A percentile compares a stretch with the other conserved stretches of the same genome.
These are phyloP conservation scores for Gavia stellata DNA, from an alignment of 2,113 vertebrate species.

Conservation along the genomic window DNA sequence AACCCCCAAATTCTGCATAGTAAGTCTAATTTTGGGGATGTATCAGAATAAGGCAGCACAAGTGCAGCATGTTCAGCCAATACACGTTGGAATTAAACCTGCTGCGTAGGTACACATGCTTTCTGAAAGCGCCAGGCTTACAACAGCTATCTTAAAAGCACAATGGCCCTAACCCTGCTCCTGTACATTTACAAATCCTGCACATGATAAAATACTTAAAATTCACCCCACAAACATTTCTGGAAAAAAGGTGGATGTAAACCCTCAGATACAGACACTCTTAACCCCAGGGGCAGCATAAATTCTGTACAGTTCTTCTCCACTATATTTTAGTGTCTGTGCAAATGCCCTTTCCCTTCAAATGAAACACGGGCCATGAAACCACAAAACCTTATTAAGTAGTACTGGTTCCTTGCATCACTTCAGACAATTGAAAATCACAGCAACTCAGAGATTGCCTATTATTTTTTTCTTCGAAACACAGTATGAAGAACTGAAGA, in stretches of 20 bases:
- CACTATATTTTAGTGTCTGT: neutral
- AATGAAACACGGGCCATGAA: conserved; percentile 3
- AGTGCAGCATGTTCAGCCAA: neutral
- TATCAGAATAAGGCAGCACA: neutral
- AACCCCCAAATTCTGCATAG: neutral
- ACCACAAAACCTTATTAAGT: neutral
- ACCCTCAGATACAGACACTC: neutral
- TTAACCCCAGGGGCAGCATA: neutral
- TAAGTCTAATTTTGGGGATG: neutral
- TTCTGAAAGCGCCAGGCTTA: neutral
- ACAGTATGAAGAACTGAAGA: neutral
- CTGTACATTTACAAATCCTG: neutral
- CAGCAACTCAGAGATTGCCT: neutral
- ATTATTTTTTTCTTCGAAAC: neutral
- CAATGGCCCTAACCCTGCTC: neutral
- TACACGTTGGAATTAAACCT: neutral
- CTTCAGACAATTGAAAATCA: neutral
- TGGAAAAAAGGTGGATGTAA: neutral
- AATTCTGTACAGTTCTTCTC: neutral
- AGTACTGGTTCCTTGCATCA: neutral
- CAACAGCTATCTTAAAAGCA: neutral
- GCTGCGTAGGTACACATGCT: neutral
- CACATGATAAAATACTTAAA: neutral
- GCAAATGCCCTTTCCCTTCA: conserved; percentile 7
- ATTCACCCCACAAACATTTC: conserved; percentile 13